A percentile compares a stretch with the other conserved stretches of the same genome.
Evolutionary conservation across 2,888 invertebrate genomes (phyloP).

Genomic region (Asteroscopus sphinx): DNA sequence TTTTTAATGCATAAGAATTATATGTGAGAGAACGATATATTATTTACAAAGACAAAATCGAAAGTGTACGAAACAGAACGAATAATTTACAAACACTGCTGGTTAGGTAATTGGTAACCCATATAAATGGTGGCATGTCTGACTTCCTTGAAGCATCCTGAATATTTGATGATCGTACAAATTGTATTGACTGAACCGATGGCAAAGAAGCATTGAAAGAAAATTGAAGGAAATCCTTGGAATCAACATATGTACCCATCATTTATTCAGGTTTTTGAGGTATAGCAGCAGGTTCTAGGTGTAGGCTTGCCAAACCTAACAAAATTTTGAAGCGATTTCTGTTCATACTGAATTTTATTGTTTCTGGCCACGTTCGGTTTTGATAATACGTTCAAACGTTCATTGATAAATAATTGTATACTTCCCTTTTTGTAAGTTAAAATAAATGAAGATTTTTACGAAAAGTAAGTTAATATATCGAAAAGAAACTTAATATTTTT

Average conservation of each 20-base stretch:
- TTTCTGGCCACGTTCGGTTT: too few relatives aligned
- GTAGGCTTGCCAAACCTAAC: too few relatives aligned
- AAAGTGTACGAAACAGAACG: slow-evolving; percentile 4
- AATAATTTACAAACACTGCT: slow-evolving; percentile 21
- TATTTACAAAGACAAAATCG: slow-evolving; percentile 29
- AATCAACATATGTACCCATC: slow-evolving; percentile 16
- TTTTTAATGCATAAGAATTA: slow-evolving; percentile 11
- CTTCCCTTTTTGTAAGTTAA: background rate
- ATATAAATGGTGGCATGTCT: slow-evolving; percentile 13
- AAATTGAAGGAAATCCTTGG: slow-evolving; percentile 36
- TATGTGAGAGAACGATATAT: slow-evolving; percentile 1
- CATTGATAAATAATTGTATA: slow-evolving; percentile 2
- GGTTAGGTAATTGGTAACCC: slow-evolving; percentile 13
- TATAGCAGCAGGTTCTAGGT: background rate
- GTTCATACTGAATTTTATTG: too few relatives aligned
- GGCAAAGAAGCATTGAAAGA: slow-evolving; percentile 17
- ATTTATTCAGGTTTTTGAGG: slow-evolving; percentile 22
- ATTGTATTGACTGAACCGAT: slow-evolving; percentile 41
- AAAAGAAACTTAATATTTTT: too few relatives aligned
- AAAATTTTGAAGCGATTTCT: too few relatives aligned
- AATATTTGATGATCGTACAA: slow-evolving; percentile 46
- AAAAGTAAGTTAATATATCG: too few relatives aligned
- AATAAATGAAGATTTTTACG: slow-evolving; percentile 1
- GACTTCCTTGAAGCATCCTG: slow-evolving; percentile 35
- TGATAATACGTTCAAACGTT: too few relatives aligned